Percentiles rank a stretch among this genome's conserved stretches.
These are phyloP conservation scores for Nibea albiflora DNA, from an alignment of 2,113 vertebrate genomes.

Conservation along the genomic window DNA sequence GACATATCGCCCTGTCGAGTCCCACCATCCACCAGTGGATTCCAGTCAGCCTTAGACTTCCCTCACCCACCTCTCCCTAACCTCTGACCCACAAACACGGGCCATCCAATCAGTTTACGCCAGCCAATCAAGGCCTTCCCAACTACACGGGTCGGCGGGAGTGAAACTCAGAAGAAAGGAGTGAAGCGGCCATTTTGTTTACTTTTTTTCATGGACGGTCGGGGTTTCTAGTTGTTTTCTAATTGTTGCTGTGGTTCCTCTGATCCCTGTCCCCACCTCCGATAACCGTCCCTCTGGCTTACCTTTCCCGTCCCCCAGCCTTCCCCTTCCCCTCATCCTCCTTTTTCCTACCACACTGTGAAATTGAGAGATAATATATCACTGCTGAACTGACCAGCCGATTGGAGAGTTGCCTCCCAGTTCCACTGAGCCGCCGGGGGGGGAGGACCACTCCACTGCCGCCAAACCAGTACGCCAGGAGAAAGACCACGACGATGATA, in stretches of 20 bases:
- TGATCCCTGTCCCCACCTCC: slow-evolving; percentile 58
- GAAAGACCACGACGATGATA: slow-evolving; percentile 64
- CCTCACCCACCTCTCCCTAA: slow-evolving; percentile 46
- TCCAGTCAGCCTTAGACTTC: slow-evolving; percentile 74
- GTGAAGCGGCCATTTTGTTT: slow-evolving; percentile 76
- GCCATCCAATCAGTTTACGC: slow-evolving; percentile 68
- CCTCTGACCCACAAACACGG: slow-evolving; percentile 59
- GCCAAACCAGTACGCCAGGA: slow-evolving; percentile 64
- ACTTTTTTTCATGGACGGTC: slow-evolving; percentile 67
- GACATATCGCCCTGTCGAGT: slow-evolving; percentile 64
- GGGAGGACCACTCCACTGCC: slow-evolving; percentile 57
- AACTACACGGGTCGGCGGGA: slow-evolving; percentile 61
- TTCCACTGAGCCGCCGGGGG: slow-evolving; percentile 71
- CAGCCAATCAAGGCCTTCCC: slow-evolving; percentile 72
- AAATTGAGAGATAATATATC: slow-evolving; percentile 81
- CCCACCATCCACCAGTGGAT: slow-evolving; percentile 70
- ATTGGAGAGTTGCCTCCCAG: slow-evolving; percentile 66
- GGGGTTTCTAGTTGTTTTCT: slow-evolving; percentile 78
- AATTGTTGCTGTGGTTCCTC: slow-evolving; percentile 75
- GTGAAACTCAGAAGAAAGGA: slow-evolving; percentile 76
- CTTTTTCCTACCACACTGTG: slow-evolving; percentile 83
- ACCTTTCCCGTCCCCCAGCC: slow-evolving; percentile 19
- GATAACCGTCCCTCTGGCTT: slow-evolving; percentile 45
- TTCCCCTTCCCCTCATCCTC: slow-evolving; percentile 34
- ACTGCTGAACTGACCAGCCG: slow-evolving; percentile 79